These are phyloP conservation scores for Drosophila leontia DNA, from an alignment of 1,140 invertebrate species.

Conservation along the genomic window DNA sequence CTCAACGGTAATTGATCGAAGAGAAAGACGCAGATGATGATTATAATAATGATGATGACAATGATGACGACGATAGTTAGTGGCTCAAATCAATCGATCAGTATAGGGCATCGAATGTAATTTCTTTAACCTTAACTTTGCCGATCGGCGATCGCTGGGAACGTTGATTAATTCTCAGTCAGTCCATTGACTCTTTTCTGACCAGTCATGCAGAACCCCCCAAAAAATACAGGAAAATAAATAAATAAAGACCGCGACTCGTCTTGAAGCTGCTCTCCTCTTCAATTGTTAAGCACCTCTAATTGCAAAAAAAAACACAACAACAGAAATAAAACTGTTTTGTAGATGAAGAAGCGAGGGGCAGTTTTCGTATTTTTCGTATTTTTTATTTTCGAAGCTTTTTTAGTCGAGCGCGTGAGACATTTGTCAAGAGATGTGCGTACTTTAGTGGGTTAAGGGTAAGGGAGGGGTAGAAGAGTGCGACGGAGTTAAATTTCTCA, in stretches of 20 bases:
- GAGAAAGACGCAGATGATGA: slow-evolving; percentile 33
- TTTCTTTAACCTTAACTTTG: slow-evolving; percentile 60
- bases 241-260: slow-evolving; percentile 30
- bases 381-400: slow-evolving; percentile 7
- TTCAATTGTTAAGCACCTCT: slow-evolving; percentile 42
- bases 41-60: slow-evolving; percentile 17
- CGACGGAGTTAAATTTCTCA: slow-evolving; percentile 23
- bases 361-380: slow-evolving; percentile 4
- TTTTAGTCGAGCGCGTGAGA: slow-evolving; percentile 35
- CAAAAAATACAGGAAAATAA: slow-evolving; percentile 29
- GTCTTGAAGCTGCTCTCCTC: slow-evolving; percentile 37
- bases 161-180: slow-evolving; percentile 50
- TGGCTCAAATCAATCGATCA: slow-evolving; percentile 45
- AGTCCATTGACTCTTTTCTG: slow-evolving; percentile 53
- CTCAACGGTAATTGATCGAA: slow-evolving; percentile 51
- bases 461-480: background rate
- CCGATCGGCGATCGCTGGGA: slow-evolving; percentile 10
- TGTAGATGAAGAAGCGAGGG: slow-evolving; percentile 15
- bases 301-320: slow-evolving; percentile 46
- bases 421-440: slow-evolving; percentile 48
- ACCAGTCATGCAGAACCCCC: slow-evolving; percentile 56
- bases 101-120: slow-evolving; percentile 51
- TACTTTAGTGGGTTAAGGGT: slow-evolving; percentile 16
- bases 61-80: slow-evolving; percentile 18
- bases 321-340: slow-evolving; percentile 34